phyloP scores from a whole-genome alignment of 2,888 invertebrate species.

The Prostheceraeus crozeri region DNA sequence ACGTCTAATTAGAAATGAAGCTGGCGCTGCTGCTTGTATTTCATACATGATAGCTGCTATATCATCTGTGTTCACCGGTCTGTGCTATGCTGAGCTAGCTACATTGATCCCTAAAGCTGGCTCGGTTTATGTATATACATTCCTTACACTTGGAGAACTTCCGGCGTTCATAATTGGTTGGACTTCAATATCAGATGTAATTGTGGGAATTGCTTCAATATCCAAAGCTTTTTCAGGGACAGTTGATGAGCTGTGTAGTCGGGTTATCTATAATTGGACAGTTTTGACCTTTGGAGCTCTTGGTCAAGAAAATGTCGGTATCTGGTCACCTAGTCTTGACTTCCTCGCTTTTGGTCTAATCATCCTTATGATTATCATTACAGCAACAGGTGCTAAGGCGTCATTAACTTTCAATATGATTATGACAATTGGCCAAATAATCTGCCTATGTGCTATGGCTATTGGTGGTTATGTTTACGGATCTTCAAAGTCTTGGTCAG shows the following conservation, averaged over 20 bases:
- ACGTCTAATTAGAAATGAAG: conserved; percentile 30
- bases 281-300: neutral
- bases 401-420: conserved; percentile 36
- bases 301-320: neutral
- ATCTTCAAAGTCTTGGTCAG: no score
- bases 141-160: conserved; percentile 37
- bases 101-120: conserved; percentile 37
- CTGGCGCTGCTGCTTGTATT: conserved; percentile 34
- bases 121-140: conserved; percentile 36
- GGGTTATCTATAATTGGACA: conserved; percentile 31
- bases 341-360: conserved; percentile 33
- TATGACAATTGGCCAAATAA: conserved; percentile 30
- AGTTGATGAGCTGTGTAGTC: conserved; percentile 22
- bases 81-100: conserved; percentile 38
- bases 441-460: conserved; percentile 28
- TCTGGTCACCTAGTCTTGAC: conserved; percentile 30
- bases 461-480: conserved; percentile 31
- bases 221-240: conserved; percentile 38
- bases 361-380: conserved; percentile 31
- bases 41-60: conserved; percentile 33
- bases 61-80: conserved; percentile 33
- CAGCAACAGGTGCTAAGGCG: conserved; percentile 35
- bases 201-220: conserved; percentile 36
- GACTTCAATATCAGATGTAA: conserved; percentile 37
- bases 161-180: conserved; percentile 37